A percentile compares a stretch with the other conserved stretches of the same genome.
Evolutionary conservation across 2,113 vertebrate genomes (phyloP).

Genomic region (Calcarius ornatus): DNA sequence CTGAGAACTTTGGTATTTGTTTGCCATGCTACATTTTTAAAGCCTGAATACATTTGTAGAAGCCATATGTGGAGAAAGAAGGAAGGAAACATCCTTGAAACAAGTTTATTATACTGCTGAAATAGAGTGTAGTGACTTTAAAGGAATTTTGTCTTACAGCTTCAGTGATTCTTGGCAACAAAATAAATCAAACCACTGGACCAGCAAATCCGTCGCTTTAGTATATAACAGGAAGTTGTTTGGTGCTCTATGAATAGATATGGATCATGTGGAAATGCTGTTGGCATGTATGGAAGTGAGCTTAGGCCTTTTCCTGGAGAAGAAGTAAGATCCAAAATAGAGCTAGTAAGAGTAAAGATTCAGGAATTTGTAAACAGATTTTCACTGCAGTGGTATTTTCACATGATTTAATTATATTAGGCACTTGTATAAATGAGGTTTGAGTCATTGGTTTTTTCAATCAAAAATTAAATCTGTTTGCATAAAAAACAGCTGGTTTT

Average conservation of each 20-base stretch:
- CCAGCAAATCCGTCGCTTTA: neutral
- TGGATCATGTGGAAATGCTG: neutral
- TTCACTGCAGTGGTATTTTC: neutral
- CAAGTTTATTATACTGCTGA: neutral
- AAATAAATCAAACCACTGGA: constrained; percentile 15
- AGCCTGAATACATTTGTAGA: neutral
- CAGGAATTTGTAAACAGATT: neutral
- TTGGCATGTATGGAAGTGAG: neutral
- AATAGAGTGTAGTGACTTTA: neutral
- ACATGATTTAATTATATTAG: neutral
- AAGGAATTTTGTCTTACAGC: neutral
- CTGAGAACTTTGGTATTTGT: neutral
- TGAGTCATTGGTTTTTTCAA: neutral
- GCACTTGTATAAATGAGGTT: neutral
- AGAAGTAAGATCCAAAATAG: neutral
- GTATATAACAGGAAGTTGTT: neutral
- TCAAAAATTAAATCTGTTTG: neutral
- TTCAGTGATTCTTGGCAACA: constrained; percentile 10
- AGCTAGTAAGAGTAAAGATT: neutral
- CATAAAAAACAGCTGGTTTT: neutral
- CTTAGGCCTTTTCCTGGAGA: neutral
- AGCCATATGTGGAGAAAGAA: neutral
- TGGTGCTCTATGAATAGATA: neutral
- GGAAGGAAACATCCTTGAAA: neutral
- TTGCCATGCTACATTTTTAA: neutral